Evolutionary conservation across 2,113 vertebrate species (phyloP).

Genomic region (Gracilinanus agilis): DNA sequence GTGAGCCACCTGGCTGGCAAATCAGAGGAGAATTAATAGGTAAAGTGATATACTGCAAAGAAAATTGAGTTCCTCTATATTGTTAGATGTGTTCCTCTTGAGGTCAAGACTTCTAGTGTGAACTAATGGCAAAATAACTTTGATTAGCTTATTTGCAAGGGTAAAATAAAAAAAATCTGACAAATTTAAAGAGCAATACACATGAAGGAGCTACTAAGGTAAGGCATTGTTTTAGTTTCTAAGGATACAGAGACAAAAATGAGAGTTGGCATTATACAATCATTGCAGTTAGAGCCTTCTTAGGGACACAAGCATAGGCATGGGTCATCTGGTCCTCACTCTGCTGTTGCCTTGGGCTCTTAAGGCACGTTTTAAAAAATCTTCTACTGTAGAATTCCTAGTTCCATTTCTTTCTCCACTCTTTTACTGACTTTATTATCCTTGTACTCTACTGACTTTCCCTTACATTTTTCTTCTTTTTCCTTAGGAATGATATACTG

Average conservation of each 20-base stretch:
- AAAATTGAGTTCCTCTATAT: not conserved
- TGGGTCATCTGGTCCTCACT: not conserved
- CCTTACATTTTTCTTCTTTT: constrained; percentile 8
- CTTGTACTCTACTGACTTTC: not conserved
- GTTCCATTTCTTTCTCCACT: constrained; percentile 16
- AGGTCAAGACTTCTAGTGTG: not conserved
- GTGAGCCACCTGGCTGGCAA: not conserved
- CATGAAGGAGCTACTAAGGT: not conserved
- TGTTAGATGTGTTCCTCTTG: not conserved
- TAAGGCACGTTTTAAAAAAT: not conserved
- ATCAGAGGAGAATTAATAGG: not conserved
- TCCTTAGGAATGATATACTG: not conserved
- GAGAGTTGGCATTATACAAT: not conserved
- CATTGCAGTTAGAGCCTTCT: not conserved
- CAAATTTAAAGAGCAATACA: not conserved
- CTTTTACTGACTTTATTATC: constrained; percentile 29
- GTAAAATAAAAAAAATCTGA: not conserved
- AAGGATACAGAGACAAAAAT: not conserved
- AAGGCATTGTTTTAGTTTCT: not conserved
- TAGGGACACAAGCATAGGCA: not conserved
- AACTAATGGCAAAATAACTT: not conserved
- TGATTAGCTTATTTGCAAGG: not conserved
- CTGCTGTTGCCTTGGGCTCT: not conserved
- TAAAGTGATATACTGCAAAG: not conserved
- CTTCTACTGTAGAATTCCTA: not conserved